Base-by-base conservation (phyloP, 1,140 invertebrate genomes). In the Trialeurodes vaporariorum region DNA sequence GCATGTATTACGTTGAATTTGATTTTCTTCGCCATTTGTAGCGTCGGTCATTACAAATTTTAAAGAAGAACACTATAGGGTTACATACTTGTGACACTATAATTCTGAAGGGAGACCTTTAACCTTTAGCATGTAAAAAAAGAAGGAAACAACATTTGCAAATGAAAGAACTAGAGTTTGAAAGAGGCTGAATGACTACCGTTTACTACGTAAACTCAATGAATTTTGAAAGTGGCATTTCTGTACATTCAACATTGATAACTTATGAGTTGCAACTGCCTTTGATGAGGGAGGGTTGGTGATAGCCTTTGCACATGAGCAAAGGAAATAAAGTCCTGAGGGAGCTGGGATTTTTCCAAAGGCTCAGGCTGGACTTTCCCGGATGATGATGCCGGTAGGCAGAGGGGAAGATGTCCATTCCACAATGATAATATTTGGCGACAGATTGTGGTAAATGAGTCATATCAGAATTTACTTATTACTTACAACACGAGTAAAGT, bases 21-120 rank as follows among this genome's bases (percentile, higher is more conserved):
- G 24, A 71, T 71, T 65, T 71, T 71, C 61, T 65, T 71, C 24
- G 70, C 66, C 70, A 71, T 71, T 61, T 68, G n/a, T n/a, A n/a
- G n/a, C n/a, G n/a, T n/a, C n/a, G n/a, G n/a, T n/a, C n/a, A n/a
- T n/a, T n/a, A n/a, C n/a, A n/a, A n/a, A n/a, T n/a, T n/a, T n/a
- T n/a, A n/a, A n/a, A n/a, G n/a, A n/a, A n/a, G 17, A 9, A 17
- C 17, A 23, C 25, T 22, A 22, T 61, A 61, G 5, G n/a, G 22
- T 61, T n/a, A 22, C n/a, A 5, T 11, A 61, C n/a, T 11, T 22
- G n/a, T n/a, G n/a, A n/a, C n/a, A n/a, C n/a, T n/a, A n/a, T n/a
- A n/a, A n/a, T n/a, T n/a, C n/a, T n/a, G n/a, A n/a, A n/a, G n/a
- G n/a, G n/a, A n/a, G n/a, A n/a, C n/a, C n/a, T n/a, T n/a, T n/a